A percentile compares a stretch with the other conserved stretches of the same genome.
phyloP scores from a whole-genome alignment of 2,888 invertebrate species.

The Zonitis immaculata region DNA sequence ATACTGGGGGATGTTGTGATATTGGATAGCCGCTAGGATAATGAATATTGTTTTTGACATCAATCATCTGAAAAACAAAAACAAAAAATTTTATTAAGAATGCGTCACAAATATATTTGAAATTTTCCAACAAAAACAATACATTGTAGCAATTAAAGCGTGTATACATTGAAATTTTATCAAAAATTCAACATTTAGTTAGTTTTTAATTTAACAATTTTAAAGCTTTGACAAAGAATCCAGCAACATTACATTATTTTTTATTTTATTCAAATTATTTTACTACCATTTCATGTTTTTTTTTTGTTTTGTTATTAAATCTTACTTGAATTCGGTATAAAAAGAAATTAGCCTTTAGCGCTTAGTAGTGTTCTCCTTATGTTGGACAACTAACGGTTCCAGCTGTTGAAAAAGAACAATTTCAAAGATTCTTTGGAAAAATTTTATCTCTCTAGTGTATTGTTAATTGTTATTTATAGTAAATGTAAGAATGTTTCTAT shows the following conservation, averaged over 20 bases:
- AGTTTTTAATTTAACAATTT: background rate
- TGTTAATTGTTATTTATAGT: background rate
- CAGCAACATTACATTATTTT: background rate
- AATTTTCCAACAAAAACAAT: background rate
- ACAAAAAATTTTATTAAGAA: background rate
- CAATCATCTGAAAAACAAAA: conserved; percentile 61
- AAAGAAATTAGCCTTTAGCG: background rate
- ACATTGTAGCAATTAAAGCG: background rate
- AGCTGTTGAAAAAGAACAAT: conserved; percentile 1
- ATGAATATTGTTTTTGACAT: conserved; percentile 59
- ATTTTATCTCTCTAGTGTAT: background rate
- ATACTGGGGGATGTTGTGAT: conserved; percentile 60
- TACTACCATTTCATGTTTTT: background rate
- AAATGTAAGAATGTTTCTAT: background rate
- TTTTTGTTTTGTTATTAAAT: background rate
- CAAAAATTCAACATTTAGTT: background rate
- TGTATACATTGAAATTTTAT: background rate
- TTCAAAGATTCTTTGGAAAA: background rate
- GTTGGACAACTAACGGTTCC: background rate
- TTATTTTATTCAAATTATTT: background rate
- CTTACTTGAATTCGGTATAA: background rate
- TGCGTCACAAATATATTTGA: background rate
- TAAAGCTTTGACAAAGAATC: background rate
- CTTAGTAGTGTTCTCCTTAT: background rate
- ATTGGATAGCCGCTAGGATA: conserved; percentile 61